A percentile compares a stretch with the other conserved stretches of the same genome.
Conservation (phyloP, 2,113 vertebrate genomes). For the Pseudopipra pipra region DNA sequence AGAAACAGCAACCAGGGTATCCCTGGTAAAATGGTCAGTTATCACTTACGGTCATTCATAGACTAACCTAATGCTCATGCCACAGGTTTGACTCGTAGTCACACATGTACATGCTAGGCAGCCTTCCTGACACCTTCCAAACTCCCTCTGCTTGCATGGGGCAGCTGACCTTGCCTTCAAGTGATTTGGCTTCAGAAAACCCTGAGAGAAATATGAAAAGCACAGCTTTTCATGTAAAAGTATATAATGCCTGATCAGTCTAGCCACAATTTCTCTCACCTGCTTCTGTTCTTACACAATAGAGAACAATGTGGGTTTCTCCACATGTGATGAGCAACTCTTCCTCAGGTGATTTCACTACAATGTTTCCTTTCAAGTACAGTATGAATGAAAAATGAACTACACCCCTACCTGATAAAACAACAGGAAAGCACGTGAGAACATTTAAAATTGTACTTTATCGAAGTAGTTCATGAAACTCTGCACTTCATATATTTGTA, state of each 20-base stretch:
- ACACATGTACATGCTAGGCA: not conserved
- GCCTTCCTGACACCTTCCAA: not conserved
- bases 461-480: not conserved
- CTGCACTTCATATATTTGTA: not conserved
- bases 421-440: not conserved
- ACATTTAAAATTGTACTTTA: not conserved
- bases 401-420: not conserved
- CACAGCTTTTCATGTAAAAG: not conserved
- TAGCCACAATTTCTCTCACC: not conserved
- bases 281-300: not conserved
- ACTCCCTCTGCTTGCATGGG: not conserved
- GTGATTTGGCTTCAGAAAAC: not conserved
- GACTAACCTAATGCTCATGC: not conserved
- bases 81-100: not conserved
- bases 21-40: not conserved
- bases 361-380: not conserved
- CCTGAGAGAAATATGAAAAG: not conserved
- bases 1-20: not conserved
- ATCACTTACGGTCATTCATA: fast-evolving
- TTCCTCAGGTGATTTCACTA: not conserved
- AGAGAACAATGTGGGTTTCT: not conserved
- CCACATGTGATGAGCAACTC: not conserved
- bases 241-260: not conserved
- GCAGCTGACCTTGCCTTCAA: not conserved
- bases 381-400: not conserved